These are phyloP conservation scores for Euphonia xanthogaster DNA, from an alignment of 2,797 vertebrate species.

Conservation along the genomic window DNA sequence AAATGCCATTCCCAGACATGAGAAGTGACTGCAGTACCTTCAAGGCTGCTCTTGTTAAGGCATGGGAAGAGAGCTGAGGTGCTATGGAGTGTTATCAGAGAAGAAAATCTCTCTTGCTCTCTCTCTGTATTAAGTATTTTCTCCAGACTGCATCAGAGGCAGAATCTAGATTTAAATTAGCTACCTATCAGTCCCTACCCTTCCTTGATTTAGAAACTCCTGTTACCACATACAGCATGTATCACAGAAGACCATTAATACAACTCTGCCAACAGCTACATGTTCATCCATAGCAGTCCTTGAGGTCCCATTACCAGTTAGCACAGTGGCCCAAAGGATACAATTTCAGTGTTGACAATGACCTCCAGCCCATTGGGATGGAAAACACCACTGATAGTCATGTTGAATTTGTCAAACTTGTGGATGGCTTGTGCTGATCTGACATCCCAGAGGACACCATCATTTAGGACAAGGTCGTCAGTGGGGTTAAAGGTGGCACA, in stretches of 20 bases:
- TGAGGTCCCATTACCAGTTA: neutral
- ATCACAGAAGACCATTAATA: neutral
- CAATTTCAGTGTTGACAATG: conserved; percentile 98
- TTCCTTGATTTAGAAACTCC: neutral
- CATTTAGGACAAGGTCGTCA: conserved; percentile 97
- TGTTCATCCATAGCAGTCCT: neutral
- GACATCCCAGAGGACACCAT: conserved; percentile 97
- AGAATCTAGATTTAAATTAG: neutral
- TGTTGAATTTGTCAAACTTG: conserved; percentile 99
- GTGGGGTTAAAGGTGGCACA: conserved; percentile 99
- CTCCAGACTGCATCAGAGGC: neutral
- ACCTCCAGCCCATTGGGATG: conserved; percentile 96
- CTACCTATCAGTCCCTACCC: neutral
- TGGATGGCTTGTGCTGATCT: conserved; percentile 96
- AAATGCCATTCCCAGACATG: neutral
- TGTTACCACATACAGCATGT: neutral
- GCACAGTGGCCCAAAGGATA: conserved; percentile 81
- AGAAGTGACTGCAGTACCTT: neutral
- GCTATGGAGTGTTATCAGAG: neutral
- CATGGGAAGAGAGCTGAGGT: neutral
- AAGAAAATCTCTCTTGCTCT: neutral
- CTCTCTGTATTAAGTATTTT: neutral
- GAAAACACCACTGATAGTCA: conserved; percentile 99
- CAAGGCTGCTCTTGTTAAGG: neutral
- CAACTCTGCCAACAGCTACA: neutral